Evolutionary conservation across 2,888 invertebrate genomes (phyloP), one percentile per base, ranked within the genome.

Genomic region (Metacarcinus magister): DNA sequence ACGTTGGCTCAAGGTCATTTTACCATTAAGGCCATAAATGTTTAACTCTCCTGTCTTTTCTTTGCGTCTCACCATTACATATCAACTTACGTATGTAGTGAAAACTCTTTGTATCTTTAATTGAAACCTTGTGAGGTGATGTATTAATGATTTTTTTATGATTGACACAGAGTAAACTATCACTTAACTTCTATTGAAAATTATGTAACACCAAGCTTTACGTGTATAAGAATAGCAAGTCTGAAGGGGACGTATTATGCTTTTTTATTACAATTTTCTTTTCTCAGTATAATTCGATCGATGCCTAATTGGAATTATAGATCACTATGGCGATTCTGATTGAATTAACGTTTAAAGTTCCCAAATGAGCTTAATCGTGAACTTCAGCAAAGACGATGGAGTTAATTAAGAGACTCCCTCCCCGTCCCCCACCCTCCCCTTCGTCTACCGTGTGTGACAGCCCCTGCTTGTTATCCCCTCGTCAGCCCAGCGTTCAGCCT

Each of bases 361-460:
- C 82, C 32, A 82, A 82, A 82, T 82, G 82, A 82, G 82, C 82
- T 82, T 82, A 82, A 82, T 82, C 82, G 82, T 13, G 5, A 82
- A 82, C 82, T 82, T 75, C 75, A 75, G 75, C 54, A 54, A 19
- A 23, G 82, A 32, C 23, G 82, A 82, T 82, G 10, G 32, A 32
- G 32, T 82, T 82, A 82, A 82, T 82, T 82, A 82, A 82, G 32
- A 82, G 82, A 16, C 82, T 0, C 82, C 82, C 13, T 82, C 28
- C 82, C 28, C 82, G 28, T 28, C 13, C 32, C 82, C 28, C 82
- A 4, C 32, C 82, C 28, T 19, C 82, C 82, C 82, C 32, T 82
- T 32, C 28, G 32, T 82, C 82, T 67, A 5, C 82, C 82, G 16
- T 82, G 67, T n/a, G 67, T 67, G 67, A 67, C 82, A 32, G 32